Percentiles rank a stretch among this genome's conserved stretches.
phyloP scores from a whole-genome alignment of 1,140 invertebrate species.

The Hycleus cichorii region DNA sequence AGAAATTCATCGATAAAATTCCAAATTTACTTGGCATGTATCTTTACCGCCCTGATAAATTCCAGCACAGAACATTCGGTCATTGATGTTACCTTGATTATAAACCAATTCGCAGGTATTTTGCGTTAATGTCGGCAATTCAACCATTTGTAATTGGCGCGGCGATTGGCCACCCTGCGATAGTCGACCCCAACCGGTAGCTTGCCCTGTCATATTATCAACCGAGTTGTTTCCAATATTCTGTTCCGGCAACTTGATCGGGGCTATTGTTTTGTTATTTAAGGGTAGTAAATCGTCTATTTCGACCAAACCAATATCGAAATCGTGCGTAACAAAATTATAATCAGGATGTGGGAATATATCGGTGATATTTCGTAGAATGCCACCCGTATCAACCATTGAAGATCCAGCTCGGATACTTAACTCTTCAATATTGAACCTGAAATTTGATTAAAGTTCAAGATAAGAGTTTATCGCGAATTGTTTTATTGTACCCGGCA shows the following conservation, averaged over 20 bases:
- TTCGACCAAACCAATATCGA: not conserved
- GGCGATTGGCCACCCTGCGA: not conserved
- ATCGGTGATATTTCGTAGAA: not conserved
- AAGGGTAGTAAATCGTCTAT: not conserved
- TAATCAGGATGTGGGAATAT: not conserved
- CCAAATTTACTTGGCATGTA: constrained; percentile 57
- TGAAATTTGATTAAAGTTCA: too few species aligned
- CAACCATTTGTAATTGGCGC: not conserved
- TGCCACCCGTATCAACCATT: not conserved
- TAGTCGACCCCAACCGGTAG: constrained; percentile 2
- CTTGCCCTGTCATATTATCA: not conserved
- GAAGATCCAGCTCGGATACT: too few species aligned
- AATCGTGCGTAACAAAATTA: not conserved
- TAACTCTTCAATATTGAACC: too few species aligned
- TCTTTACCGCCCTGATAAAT: constrained; percentile 52
- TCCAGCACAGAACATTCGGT: constrained; percentile 41
- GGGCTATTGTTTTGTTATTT: too few species aligned
- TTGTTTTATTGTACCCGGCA: not conserved
- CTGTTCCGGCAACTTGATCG: not conserved
- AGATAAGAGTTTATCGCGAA: too few species aligned
- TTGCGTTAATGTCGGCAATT: not conserved
- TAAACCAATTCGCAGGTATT: not conserved
- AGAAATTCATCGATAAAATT: not conserved
- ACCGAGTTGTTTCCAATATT: not conserved
- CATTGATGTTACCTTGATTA: not conserved